A percentile compares a stretch with the other conserved stretches of the same genome.
phyloP scores from a whole-genome alignment of 2,113 vertebrate genomes.

The Hassar affinis region DNA sequence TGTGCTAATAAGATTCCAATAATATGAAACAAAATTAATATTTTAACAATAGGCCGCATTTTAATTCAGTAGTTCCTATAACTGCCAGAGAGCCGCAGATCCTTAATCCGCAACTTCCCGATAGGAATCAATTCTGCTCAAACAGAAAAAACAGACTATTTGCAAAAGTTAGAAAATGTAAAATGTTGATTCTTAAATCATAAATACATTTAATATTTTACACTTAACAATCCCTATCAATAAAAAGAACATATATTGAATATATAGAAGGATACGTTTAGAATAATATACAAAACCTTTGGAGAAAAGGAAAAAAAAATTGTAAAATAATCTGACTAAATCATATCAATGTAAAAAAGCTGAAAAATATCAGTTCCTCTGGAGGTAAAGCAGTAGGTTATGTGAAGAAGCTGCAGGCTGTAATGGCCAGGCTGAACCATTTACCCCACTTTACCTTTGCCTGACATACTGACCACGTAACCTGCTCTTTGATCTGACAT shows the following conservation, averaged over 20 bases:
- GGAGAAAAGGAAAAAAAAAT: not conserved
- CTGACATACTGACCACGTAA: conserved; percentile 40
- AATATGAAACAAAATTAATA: not conserved
- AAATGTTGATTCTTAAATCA: not conserved
- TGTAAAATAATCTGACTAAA: not conserved
- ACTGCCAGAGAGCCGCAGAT: not conserved
- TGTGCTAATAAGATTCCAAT: not conserved
- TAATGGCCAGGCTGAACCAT: conserved; percentile 30
- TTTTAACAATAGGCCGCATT: not conserved
- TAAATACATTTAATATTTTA: not conserved
- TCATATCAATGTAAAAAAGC: not conserved
- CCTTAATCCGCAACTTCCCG: not conserved
- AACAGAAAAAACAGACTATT: not conserved
- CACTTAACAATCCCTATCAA: not conserved
- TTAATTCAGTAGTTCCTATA: not conserved
- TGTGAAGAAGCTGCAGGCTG: conserved; percentile 38
- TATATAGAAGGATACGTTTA: no score
- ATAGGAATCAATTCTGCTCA: not conserved
- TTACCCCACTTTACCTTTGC: conserved; percentile 40
- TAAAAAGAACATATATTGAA: not conserved
- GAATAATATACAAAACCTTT: not conserved
- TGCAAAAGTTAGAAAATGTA: not conserved
- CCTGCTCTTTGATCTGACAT: conserved; percentile 34
- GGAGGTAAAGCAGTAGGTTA: not conserved
- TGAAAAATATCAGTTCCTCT: not conserved